Evolutionary conservation across 2,113 vertebrate species (phyloP), one percentile per base, ranked within the genome.

Genomic region (Elgaria multicarinata): DNA sequence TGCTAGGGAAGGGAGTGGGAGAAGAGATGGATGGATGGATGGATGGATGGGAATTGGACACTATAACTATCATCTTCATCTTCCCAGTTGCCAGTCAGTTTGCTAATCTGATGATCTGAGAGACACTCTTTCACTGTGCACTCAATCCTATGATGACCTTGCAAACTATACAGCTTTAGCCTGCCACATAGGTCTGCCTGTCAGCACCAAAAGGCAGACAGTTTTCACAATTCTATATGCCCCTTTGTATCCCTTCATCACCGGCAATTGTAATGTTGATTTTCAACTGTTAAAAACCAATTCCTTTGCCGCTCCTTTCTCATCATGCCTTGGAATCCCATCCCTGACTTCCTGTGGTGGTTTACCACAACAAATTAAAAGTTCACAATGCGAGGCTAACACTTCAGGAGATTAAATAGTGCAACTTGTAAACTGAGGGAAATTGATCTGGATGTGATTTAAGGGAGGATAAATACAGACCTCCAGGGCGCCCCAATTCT

Each of bases 391-490:
- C 5, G 33, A 78, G 36, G 22, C 39, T 83, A n/a, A 75, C 44
- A 50, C 22, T 67, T 67, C 24, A 82, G 64, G 50, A 82, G 72
- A 82, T 82, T 78, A 78, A 78, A 78, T 42, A 78, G 22, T 42
- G 58, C 18, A 44, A 83, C 18, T 62, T 72, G 42, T 82, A 74
- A 88, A 72, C 28, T 44, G 50, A 58, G 6, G 58, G 74, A 75
- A 31, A 74, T 44, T 46, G 87, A 74, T 44, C 76, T 88, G 79
- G 50, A 75, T 83, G 55, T 72, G 50, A 80, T 88, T 88, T 88
- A 88, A 44, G 36, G 62, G 67, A 83, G 53, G 6, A 26, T 74
- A 88, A 81, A 81, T 58, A 44, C 50, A 81, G 67, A 62, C 58
- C 53, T 22, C 69, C 66, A n/a, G n/a, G 28, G 39, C 31, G 36